Evolutionary conservation across 2,888 invertebrate species (phyloP).

Genomic region (Thecocarcelia acutangulata): DNA sequence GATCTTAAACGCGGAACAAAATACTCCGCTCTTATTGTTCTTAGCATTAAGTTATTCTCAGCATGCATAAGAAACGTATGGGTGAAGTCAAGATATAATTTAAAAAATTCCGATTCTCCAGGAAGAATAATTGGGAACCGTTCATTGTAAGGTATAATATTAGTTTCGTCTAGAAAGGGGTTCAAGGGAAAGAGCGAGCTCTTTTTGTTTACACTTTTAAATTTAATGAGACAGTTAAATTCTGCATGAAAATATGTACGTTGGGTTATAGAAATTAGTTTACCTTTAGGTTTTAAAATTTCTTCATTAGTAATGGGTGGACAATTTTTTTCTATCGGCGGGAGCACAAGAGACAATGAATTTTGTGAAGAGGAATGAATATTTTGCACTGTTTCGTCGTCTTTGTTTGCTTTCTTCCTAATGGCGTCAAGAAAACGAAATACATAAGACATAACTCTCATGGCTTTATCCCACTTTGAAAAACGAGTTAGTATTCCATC

Average conservation of each 20-base stretch:
- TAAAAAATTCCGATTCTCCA: not conserved
- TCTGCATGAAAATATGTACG: conserved; percentile 2
- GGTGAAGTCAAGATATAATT: conserved; percentile 11
- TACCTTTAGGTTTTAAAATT: not conserved
- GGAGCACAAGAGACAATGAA: not conserved
- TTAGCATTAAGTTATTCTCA: not conserved
- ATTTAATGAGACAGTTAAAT: not conserved
- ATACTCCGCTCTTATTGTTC: not conserved
- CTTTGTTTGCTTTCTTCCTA: not conserved
- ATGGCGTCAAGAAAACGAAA: too few species aligned
- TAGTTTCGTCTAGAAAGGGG: conserved; percentile 42
- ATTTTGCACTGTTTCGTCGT: not conserved
- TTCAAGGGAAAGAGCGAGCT: conserved; percentile 40
- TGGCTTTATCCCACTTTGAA: not conserved
- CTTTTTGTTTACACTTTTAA: not conserved
- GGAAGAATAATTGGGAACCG: too few species aligned
- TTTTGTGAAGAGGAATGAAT: too few species aligned
- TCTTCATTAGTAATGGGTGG: not conserved
- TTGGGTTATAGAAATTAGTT: conserved; percentile 5
- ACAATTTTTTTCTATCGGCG: not conserved
- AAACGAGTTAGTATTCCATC: not conserved
- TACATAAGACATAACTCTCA: too few species aligned
- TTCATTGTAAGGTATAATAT: conserved; percentile 12
- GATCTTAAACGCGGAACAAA: not conserved
- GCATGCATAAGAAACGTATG: conserved; percentile 12